phyloP scores from a whole-genome alignment of 2,888 invertebrate species.

The Stenotaenia linearis region DNA sequence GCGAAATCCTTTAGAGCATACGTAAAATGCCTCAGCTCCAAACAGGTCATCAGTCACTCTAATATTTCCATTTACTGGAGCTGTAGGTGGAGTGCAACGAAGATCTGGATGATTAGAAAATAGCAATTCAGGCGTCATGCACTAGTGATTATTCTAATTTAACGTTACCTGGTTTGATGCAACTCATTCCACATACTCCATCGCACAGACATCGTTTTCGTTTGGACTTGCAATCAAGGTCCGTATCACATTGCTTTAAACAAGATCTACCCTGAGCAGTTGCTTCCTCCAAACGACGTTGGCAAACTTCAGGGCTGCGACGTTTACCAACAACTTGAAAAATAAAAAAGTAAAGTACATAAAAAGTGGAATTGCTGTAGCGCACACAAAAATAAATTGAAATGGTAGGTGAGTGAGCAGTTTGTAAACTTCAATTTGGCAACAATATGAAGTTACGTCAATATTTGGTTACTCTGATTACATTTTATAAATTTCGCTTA shows the following conservation, averaged over 20 bases:
- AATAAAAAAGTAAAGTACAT: neutral
- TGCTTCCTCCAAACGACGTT: slow-evolving; percentile 39
- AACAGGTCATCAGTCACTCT: slow-evolving; percentile 70
- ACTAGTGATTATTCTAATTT: neutral
- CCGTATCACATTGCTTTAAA: slow-evolving; percentile 83
- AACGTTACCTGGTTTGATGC: slow-evolving; percentile 87
- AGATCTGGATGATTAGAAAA: slow-evolving; percentile 18
- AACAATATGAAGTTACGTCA: too few relatives aligned
- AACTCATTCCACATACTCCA: slow-evolving; percentile 90
- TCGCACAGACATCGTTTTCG: slow-evolving; percentile 96
- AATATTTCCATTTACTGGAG: slow-evolving; percentile 63
- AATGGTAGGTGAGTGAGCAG: too few relatives aligned
- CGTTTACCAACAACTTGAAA: slow-evolving; percentile 13
- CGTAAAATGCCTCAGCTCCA: slow-evolving; percentile 74
- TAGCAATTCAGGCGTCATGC: neutral
- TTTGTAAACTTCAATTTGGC: too few relatives aligned
- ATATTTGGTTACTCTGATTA: too few relatives aligned
- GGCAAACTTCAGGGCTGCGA: slow-evolving; percentile 37
- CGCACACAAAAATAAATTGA: too few relatives aligned
- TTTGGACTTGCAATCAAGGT: slow-evolving; percentile 93
- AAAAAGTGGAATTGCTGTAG: too few relatives aligned
- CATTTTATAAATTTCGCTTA: too few relatives aligned
- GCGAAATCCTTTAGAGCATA: slow-evolving; percentile 81
- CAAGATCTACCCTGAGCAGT: slow-evolving; percentile 61
- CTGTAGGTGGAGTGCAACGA: neutral